phyloP scores from a whole-genome alignment of 1,140 invertebrate genomes.

The Procambarus virginalis region DNA sequence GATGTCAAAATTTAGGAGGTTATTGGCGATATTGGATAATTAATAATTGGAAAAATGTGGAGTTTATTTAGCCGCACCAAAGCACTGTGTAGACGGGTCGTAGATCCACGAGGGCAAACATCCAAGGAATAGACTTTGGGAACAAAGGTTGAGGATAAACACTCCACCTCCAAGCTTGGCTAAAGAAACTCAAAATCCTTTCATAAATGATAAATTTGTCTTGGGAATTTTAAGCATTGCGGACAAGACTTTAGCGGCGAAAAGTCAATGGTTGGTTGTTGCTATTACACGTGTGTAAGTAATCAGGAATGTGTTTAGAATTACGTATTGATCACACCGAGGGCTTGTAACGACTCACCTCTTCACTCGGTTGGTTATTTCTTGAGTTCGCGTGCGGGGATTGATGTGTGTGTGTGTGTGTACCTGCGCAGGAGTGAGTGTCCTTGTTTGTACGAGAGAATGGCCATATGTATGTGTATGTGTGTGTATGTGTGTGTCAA shows the following conservation, averaged over 20 bases:
- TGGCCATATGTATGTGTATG: neutral
- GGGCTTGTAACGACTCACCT: neutral
- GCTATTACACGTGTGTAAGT: neutral
- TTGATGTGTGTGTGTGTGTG: too few species aligned
- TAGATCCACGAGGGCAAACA: too few species aligned
- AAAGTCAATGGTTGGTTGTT: neutral
- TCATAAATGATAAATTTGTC: neutral
- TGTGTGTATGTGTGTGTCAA: neutral
- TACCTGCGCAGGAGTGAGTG: neutral
- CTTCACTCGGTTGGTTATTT: neutral
- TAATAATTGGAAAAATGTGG: too few species aligned
- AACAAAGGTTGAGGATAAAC: neutral
- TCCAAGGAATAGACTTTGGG: too few species aligned
- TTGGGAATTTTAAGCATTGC: too few species aligned
- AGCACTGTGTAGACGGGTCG: too few species aligned
- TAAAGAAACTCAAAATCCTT: neutral
- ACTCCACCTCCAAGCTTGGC: neutral
- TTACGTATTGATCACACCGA: neutral
- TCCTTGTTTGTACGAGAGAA: too few species aligned
- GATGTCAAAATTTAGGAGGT: too few species aligned
- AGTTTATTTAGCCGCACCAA: too few species aligned
- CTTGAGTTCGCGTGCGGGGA: neutral
- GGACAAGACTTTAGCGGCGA: too few species aligned
- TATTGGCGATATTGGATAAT: too few species aligned
- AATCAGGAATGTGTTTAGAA: neutral